Conservation (phyloP, 1,140 invertebrate species). For the Drosophila kikkawai region DNA sequence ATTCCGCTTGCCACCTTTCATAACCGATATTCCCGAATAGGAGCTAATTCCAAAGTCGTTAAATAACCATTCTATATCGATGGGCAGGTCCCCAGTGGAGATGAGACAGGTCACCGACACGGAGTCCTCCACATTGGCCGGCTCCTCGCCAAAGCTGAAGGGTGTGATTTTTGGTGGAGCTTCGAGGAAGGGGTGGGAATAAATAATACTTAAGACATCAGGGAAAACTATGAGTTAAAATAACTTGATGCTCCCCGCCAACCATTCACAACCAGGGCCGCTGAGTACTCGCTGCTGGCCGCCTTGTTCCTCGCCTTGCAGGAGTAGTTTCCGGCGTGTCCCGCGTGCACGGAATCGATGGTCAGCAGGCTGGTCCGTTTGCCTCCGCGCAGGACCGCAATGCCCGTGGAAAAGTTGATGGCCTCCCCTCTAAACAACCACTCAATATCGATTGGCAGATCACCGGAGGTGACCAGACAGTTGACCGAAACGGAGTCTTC, state of each 20-base stretch:
- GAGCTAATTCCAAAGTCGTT: conserved; percentile 87
- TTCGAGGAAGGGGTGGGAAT: conserved; percentile 13
- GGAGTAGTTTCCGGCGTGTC: conserved; percentile 89
- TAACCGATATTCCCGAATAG: conserved; percentile 85
- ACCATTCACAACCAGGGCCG: conserved; percentile 91
- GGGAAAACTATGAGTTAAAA: not conserved
- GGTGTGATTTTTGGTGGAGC: conserved; percentile 71
- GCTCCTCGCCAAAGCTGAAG: conserved; percentile 86
- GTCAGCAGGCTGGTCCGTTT: conserved; percentile 89
- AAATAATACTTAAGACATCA: conserved; percentile 15
- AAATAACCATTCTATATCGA: conserved; percentile 91
- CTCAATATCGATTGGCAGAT: conserved; percentile 91
- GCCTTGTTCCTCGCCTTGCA: conserved; percentile 91
- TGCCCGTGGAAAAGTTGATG: conserved; percentile 69
- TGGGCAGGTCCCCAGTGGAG: conserved; percentile 90
- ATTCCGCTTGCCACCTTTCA: conserved; percentile 87
- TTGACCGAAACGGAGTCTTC: conserved; percentile 90
- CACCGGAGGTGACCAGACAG: conserved; percentile 93
- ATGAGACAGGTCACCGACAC: conserved; percentile 92
- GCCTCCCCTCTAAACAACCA: conserved; percentile 90
- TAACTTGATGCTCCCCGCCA: conserved; percentile 44
- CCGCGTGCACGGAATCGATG: conserved; percentile 90
- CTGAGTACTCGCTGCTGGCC: conserved; percentile 89
- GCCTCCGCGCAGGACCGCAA: conserved; percentile 75
- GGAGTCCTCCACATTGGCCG: conserved; percentile 91